A percentile compares a stretch with the other conserved stretches of the same genome.
These are phyloP conservation scores for Drosophila nigromelanica DNA, from an alignment of 1,140 invertebrate genomes.

Conservation along the genomic window DNA sequence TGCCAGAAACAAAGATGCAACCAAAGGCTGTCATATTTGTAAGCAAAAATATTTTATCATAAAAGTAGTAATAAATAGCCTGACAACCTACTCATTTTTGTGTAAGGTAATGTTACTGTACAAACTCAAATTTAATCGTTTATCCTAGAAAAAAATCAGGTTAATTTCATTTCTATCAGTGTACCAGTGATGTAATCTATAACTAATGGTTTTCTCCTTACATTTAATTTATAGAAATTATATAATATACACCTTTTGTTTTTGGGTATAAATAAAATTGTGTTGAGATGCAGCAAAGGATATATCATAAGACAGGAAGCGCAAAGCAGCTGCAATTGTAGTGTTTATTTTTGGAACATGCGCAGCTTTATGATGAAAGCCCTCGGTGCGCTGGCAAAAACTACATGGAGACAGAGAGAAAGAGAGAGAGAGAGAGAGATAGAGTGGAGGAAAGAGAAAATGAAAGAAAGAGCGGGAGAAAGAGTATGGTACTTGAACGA, in stretches of 20 bases:
- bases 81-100: no score
- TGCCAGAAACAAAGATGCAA: no score
- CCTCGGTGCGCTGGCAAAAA: conserved; percentile 35
- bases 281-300: conserved; percentile 32
- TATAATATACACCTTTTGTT: conserved; percentile 3
- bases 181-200: not conserved
- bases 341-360: conserved; percentile 72
- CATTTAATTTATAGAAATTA: conserved; percentile 5
- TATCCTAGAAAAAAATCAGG: no score
- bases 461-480: conserved; percentile 8
- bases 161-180: no score
- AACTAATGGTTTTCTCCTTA: conserved; percentile 3
- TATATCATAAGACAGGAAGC: conserved; percentile 24
- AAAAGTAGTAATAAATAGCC: no score
- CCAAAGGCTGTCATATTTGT: no score
- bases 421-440: conserved; percentile 20
- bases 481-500: conserved; percentile 10
- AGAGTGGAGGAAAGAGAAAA: not conserved
- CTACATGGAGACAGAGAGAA: conserved; percentile 7
- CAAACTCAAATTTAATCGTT: no score
- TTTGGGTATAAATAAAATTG: conserved; percentile 8
- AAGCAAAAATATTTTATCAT: no score
- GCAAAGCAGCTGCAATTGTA: conserved; percentile 1
- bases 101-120: no score
- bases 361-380: conserved; percentile 72